Evolutionary conservation across 2,113 vertebrate genomes (phyloP).

Genomic region (Otus sunia): DNA sequence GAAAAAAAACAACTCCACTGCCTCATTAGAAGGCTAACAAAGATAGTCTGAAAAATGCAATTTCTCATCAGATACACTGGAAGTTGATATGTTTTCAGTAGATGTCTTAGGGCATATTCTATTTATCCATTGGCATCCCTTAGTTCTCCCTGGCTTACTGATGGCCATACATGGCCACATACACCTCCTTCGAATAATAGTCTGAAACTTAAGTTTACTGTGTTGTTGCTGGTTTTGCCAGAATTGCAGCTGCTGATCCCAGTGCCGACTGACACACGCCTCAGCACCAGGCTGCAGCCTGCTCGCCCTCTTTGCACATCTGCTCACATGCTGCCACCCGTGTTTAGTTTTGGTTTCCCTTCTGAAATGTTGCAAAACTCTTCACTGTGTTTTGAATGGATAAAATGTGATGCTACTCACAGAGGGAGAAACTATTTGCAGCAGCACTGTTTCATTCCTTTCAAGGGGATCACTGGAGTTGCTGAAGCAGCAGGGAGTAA

Average conservation of each 20-base stretch:
- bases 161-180: neutral
- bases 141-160: neutral
- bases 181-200: neutral
- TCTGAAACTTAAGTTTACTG: neutral
- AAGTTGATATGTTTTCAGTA: neutral
- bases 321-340: neutral
- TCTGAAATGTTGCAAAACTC: neutral
- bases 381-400: neutral
- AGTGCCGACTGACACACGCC: accelerated
- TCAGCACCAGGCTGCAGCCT: neutral
- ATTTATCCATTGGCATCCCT: neutral
- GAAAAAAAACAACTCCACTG: neutral
- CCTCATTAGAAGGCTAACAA: neutral
- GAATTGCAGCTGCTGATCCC: neutral
- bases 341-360: neutral
- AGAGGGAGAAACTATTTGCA: neutral
- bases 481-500: neutral
- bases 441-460: neutral
- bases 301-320: neutral
- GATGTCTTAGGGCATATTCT: neutral
- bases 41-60: neutral
- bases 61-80: neutral
- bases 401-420: neutral
- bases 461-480: neutral
- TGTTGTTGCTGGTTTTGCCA: neutral